These are phyloP conservation scores for Calcarius lapponicus DNA, from an alignment of 2,797 vertebrate genomes.

Conservation along the genomic window DNA sequence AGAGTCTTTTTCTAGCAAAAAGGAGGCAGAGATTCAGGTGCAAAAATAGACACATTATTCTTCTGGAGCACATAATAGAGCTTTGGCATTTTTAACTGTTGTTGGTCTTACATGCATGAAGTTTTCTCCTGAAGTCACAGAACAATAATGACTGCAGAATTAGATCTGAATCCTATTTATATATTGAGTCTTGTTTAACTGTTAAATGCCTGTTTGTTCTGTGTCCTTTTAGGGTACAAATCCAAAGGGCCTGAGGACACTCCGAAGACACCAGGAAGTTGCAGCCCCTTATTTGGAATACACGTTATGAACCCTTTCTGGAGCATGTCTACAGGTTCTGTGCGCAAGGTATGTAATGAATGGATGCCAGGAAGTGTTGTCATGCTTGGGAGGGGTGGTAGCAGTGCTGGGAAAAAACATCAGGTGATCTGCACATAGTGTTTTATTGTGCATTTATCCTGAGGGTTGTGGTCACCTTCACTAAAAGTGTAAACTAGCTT, in stretches of 20 bases:
- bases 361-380: background rate
- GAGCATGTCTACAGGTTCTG: constrained; percentile 93
- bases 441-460: background rate
- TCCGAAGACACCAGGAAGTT: constrained; percentile 67
- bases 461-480: background rate
- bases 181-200: background rate
- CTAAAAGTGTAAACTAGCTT: background rate
- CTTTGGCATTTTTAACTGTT: background rate
- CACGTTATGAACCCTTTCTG: constrained; percentile 96
- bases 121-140: background rate
- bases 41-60: background rate
- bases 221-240: constrained; percentile 38
- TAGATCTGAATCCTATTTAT: background rate
- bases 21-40: accelerated
- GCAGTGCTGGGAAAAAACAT: background rate
- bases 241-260: constrained; percentile 65
- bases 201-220: background rate
- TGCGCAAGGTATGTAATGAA: constrained; percentile 84
- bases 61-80: background rate
- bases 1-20: background rate
- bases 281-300: constrained; percentile 37
- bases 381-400: background rate
- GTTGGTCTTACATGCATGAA: background rate
- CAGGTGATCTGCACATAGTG: background rate
- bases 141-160: background rate